Percentiles rank a stretch among this genome's conserved stretches.
Conservation (phyloP, 2,797 vertebrate species). For the Falco peregrinus region DNA sequence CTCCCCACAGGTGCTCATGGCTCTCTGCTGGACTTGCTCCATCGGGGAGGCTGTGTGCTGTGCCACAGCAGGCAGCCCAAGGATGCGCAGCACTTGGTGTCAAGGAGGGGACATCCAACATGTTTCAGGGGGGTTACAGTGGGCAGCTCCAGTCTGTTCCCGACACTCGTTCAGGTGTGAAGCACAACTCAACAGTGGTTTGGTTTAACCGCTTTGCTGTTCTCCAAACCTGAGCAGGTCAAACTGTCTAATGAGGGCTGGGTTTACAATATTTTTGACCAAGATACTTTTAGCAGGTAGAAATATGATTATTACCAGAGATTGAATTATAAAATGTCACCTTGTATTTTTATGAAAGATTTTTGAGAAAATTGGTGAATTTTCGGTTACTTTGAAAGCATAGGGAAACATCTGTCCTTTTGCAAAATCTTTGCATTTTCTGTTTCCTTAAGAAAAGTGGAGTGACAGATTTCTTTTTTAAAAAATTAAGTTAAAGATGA, state of each 20-base stretch:
- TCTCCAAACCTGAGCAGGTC: not conserved
- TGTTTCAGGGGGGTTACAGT: accelerated
- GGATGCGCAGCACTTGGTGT: accelerated
- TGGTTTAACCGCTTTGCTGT: not conserved
- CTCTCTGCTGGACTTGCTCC: not conserved
- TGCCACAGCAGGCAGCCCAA: not conserved
- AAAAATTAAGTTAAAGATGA: not conserved
- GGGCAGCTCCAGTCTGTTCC: not conserved
- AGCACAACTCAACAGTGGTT: not conserved
- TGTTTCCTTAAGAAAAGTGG: not conserved
- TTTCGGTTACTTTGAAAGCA: not conserved
- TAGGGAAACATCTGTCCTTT: not conserved
- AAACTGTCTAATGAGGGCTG: not conserved
- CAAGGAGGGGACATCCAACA: not conserved
- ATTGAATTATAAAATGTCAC: not conserved
- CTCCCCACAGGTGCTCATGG: not conserved
- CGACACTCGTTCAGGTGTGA: not conserved
- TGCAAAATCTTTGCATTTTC: not conserved
- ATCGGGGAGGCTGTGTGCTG: accelerated
- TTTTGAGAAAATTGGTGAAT: not conserved
- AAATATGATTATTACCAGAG: not conserved
- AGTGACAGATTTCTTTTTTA: not conserved
- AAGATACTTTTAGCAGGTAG: not conserved
- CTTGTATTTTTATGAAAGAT: not conserved
- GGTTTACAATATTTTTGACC: not conserved